phyloP scores from a whole-genome alignment of 2,113 vertebrate species.

The Dipodomys stephensi region DNA sequence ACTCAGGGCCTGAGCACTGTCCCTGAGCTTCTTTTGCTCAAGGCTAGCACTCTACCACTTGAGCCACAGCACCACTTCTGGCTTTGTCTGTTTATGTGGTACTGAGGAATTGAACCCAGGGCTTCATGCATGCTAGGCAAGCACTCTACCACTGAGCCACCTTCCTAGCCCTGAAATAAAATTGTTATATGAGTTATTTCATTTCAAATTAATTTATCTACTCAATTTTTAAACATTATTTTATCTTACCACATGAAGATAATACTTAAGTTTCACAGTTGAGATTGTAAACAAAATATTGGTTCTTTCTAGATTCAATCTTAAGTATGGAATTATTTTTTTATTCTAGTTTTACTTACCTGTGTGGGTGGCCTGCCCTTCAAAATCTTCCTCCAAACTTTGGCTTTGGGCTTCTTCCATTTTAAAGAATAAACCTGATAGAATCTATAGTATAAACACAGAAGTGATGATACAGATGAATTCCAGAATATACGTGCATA shows the following conservation, averaged over 20 bases:
- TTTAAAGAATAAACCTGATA: conserved; percentile 51
- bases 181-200: neutral
- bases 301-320: neutral
- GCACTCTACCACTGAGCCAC: neutral
- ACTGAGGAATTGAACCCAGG: too few relatives aligned
- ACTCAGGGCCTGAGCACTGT: too few relatives aligned
- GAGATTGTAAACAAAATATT: neutral
- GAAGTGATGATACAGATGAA: conserved; percentile 44
- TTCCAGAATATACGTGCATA: neutral
- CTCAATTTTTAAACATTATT: conserved; percentile 53
- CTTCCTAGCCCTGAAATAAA: conserved; percentile 22
- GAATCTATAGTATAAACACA: conserved; percentile 71
- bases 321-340: conserved; percentile 9
- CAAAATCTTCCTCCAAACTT: conserved; percentile 85
- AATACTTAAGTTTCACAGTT: neutral
- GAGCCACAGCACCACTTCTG: too few relatives aligned
- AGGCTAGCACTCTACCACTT: too few relatives aligned
- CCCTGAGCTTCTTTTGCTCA: too few relatives aligned
- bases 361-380: conserved; percentile 92
- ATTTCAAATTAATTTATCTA: conserved; percentile 40
- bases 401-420: conserved; percentile 87
- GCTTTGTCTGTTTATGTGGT: too few relatives aligned
- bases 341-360: conserved; percentile 87
- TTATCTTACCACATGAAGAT: neutral
- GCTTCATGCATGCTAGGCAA: too few relatives aligned